A percentile compares a stretch with the other conserved stretches of the same genome.
Evolutionary conservation across 2,113 vertebrate species (phyloP).

Genomic region (Dissostichus mawsoni): DNA sequence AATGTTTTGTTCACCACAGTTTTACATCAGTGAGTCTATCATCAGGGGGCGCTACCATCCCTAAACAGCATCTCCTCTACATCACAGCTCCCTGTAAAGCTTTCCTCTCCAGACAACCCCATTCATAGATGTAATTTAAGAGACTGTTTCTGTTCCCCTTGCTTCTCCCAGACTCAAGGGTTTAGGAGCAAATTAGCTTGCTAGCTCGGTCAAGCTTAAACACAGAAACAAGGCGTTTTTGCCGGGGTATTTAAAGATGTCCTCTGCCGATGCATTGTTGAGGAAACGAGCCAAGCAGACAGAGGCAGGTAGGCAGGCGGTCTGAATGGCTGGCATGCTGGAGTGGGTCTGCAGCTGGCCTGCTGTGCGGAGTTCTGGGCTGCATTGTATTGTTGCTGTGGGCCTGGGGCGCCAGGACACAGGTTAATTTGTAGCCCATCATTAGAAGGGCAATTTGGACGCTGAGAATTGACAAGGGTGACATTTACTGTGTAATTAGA

Average conservation of each 20-base stretch:
- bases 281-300: constrained; percentile 57
- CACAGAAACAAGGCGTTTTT: constrained; percentile 79
- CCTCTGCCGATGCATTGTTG: constrained; percentile 71
- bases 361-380: constrained; percentile 60
- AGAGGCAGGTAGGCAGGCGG: constrained; percentile 19
- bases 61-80: constrained; percentile 18
- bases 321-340: constrained; percentile 33
- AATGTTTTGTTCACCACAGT: constrained; percentile 31
- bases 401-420: constrained; percentile 38
- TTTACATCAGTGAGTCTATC: constrained; percentile 44
- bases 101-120: constrained; percentile 56
- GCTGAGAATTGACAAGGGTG: constrained; percentile 55
- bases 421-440: constrained; percentile 67
- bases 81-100: background rate
- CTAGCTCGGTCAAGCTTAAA: constrained; percentile 85
- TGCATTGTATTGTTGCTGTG: constrained; percentile 49
- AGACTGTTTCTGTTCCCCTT: constrained; percentile 73
- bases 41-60: constrained; percentile 18
- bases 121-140: constrained; percentile 81
- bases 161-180: constrained; percentile 80
- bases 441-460: constrained; percentile 58
- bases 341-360: constrained; percentile 21
- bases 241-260: constrained; percentile 82
- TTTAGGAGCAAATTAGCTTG: constrained; percentile 84
- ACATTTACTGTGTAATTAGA: constrained; percentile 45